These are phyloP conservation scores for Branchellion lobata DNA, from an alignment of 2,888 invertebrate species.

Conservation along the genomic window DNA sequence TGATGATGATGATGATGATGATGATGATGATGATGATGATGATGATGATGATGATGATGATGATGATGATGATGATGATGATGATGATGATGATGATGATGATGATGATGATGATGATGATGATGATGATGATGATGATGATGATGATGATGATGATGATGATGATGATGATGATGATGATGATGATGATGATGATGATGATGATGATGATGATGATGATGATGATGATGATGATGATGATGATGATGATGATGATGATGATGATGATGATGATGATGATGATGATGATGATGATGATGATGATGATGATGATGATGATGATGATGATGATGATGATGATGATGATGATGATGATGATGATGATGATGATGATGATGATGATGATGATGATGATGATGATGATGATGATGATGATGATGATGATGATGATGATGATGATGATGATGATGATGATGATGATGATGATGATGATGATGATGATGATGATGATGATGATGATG, in stretches of 20 bases:
- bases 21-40: neutral
- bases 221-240: conserved; percentile 10
- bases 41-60: conserved; percentile 17
- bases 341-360: neutral
- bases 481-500: conserved; percentile 2
- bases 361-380: conserved; percentile 7
- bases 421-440: conserved; percentile 11
- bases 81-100: conserved; percentile 14
- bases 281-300: conserved; percentile 17
- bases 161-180: neutral
- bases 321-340: conserved; percentile 14
- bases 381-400: conserved; percentile 4
- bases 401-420: neutral
- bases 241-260: conserved; percentile 2
- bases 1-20: conserved; percentile 2
- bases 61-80: neutral
- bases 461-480: conserved; percentile 10
- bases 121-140: conserved; percentile 7
- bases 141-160: conserved; percentile 4
- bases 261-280: neutral
- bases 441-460: neutral
- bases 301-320: neutral
- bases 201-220: neutral
- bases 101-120: neutral
- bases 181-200: conserved; percentile 11